Base-by-base conservation (phyloP, 2,888 invertebrate genomes). In the Prosopocoilus inquinatus region DNA sequence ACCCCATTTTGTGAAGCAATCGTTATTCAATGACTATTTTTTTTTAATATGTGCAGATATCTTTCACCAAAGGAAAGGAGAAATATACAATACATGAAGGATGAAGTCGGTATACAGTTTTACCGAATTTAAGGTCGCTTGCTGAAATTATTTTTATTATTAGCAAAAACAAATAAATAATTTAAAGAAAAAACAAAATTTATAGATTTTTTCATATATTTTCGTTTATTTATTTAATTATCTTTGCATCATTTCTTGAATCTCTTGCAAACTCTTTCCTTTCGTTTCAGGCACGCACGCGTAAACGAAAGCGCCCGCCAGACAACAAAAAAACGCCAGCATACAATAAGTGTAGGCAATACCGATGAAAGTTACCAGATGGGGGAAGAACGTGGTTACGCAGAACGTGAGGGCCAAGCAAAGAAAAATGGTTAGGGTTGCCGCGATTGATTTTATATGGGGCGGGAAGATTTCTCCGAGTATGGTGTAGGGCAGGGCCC, bases 401-500 rank as follows among this genome's bases (percentile, higher is more conserved):
- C 90, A 62, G 74, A 91, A 91, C 0, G 86, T 87, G 2, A 89
- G 75, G 0, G 12, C 2, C 13, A 15, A 91, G 66, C 89, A 90
- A 57, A 86, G 82, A 28, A 87, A 85, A 0, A 91, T 87, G 0
- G 88, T 87, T 1, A 91, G 79, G 0, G 89, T 85, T 0, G 89
- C 85, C 0, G 89, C 89, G 12, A 83, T 78, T 0, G 88, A 84
- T 74, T 90, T 89, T 1, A 90, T 86, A 63, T 88, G 87, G 0
- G 86, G 78, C 33, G 93, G 85, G 73, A 93, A 86, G 75, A 91
- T 82, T 72, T 91, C 91, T 0, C 89, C 86, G 81, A 90, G 84
- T 35, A 91, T 84, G 0, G 89, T 86, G 89, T 90, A 90, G 0
- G 89, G 88, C 28, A 91, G 73, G 0, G 90, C 87, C 4, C 93